These are phyloP conservation scores for Strix uralensis DNA, from an alignment of 2,113 vertebrate genomes.

Conservation along the genomic window DNA sequence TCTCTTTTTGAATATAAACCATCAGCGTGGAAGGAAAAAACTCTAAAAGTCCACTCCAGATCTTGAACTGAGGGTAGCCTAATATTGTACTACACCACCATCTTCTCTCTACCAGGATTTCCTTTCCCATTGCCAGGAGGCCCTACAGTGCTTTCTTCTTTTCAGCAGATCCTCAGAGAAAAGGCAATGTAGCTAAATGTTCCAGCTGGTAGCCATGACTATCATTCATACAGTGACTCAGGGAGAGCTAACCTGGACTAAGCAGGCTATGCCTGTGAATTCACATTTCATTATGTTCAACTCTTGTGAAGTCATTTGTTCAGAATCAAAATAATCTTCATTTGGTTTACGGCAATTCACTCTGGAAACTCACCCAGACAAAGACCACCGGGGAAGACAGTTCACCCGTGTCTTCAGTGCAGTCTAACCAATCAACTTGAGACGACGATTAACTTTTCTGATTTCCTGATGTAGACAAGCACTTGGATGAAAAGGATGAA, in stretches of 20 bases:
- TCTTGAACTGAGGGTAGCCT: not conserved
- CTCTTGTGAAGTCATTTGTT: not conserved
- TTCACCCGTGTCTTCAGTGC: not conserved
- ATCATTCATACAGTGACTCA: not conserved
- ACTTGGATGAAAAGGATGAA: not conserved
- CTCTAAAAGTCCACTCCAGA: not conserved
- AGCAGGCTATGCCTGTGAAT: not conserved
- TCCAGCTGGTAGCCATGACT: accelerated
- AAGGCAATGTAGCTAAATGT: not conserved
- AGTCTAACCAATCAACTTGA: not conserved
- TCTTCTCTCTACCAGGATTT: not conserved
- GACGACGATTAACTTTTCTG: not conserved
- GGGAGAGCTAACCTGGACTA: not conserved
- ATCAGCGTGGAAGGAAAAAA: not conserved
- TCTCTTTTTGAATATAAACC: not conserved
- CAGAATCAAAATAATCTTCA: not conserved
- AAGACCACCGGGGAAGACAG: not conserved
- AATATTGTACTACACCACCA: not conserved
- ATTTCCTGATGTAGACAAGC: not conserved
- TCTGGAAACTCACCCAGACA: not conserved
- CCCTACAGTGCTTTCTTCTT: not conserved
- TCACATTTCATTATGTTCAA: not conserved
- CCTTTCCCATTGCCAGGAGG: not conserved
- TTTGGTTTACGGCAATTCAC: not conserved
- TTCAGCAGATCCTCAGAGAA: not conserved